Evolutionary conservation across 2,113 vertebrate species (phyloP).

Genomic region (Paratilapia polleni): DNA sequence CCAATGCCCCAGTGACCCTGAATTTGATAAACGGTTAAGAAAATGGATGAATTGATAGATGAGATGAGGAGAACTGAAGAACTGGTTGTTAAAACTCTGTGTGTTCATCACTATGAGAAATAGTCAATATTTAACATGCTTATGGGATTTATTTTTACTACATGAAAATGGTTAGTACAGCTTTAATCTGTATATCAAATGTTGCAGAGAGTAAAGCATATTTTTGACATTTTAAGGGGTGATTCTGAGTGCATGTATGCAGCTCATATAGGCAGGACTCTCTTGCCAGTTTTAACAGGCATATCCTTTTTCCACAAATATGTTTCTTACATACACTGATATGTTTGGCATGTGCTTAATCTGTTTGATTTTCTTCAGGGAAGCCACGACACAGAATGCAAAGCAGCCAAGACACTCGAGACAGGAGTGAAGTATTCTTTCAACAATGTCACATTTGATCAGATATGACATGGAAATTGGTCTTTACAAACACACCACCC

Average conservation of each 20-base stretch:
- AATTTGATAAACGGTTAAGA: not conserved
- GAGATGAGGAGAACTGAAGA: not conserved
- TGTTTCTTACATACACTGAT: not conserved
- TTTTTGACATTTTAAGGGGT: too few relatives aligned
- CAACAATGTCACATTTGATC: conserved; percentile 60
- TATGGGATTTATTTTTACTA: not conserved
- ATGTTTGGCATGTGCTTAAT: conserved; percentile 15
- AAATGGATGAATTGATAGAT: not conserved
- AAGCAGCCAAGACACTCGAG: conserved; percentile 30
- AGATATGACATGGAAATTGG: conserved; percentile 63
- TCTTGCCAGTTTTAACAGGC: not conserved
- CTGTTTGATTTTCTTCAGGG: conserved; percentile 14
- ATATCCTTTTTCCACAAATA: not conserved
- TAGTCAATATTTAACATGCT: not conserved
- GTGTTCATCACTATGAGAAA: not conserved
- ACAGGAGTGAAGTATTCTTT: conserved; percentile 28
- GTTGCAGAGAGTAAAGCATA: not conserved
- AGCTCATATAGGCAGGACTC: not conserved
- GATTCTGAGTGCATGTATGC: not conserved
- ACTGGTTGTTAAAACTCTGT: not conserved
- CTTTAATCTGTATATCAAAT: not conserved
- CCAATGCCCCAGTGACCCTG: not conserved
- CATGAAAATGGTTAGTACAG: not conserved
- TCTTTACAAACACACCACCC: conserved; percentile 43
- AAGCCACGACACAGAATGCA: not conserved